These are phyloP conservation scores for Eleutherodactylus coqui DNA, from an alignment of 2,797 vertebrate genomes.

Conservation along the genomic window DNA sequence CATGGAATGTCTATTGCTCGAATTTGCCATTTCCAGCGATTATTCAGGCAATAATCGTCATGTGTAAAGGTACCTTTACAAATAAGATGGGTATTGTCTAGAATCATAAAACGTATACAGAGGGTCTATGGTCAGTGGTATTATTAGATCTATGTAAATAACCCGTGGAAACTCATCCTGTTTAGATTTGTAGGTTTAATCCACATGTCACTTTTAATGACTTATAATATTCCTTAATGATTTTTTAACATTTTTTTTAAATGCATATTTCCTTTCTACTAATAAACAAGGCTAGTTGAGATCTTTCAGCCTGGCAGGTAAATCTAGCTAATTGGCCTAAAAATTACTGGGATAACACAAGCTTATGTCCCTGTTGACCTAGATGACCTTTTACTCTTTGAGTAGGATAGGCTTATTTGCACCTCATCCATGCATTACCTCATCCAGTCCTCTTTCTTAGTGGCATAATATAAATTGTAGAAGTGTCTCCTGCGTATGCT, in stretches of 20 bases:
- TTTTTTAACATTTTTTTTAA: neutral
- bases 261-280: neutral
- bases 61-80: too few species aligned
- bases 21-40: too few species aligned
- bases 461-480: neutral
- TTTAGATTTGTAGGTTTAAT: neutral
- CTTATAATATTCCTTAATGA: neutral
- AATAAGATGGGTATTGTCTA: neutral
- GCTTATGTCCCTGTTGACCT: constrained; percentile 35
- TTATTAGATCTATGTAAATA: neutral
- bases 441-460: neutral
- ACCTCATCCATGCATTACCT: neutral
- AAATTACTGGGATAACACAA: constrained; percentile 29
- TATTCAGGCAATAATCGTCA: too few species aligned
- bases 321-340: constrained; percentile 38
- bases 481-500: neutral
- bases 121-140: neutral
- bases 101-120: neutral
- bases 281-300: neutral
- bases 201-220: neutral
- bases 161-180: neutral
- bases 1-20: too few species aligned
- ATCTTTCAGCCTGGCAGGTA: constrained; percentile 32
- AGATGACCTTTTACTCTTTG: constrained; percentile 15
- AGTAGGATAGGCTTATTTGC: constrained; percentile 14